A percentile compares a stretch with the other conserved stretches of the same genome.
Conservation (phyloP, 1,140 invertebrate species). For the Charaxes varanes region DNA sequence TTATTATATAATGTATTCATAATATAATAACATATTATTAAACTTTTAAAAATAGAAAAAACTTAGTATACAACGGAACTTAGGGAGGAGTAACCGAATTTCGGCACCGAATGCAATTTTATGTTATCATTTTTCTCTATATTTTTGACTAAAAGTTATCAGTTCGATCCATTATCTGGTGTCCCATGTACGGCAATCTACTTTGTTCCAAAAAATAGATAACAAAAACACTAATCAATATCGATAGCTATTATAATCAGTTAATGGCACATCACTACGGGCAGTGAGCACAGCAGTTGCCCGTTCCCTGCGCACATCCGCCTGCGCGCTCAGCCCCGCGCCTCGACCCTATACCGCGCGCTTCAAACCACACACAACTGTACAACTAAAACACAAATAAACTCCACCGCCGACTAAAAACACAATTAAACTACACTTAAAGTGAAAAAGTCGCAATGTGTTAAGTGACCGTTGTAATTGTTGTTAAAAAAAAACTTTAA, state of each 20-base stretch:
- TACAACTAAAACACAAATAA: neutral
- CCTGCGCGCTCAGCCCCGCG: constrained; percentile 50
- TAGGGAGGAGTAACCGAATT: too few relatives aligned
- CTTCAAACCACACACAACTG: constrained; percentile 11
- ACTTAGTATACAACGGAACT: too few relatives aligned
- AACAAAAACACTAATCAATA: constrained; percentile 20
- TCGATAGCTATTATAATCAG: constrained; percentile 26
- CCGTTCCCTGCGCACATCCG: constrained; percentile 63
- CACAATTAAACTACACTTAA: neutral
- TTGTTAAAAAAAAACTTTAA: too few relatives aligned
- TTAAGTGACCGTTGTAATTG: neutral
- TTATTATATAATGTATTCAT: too few relatives aligned
- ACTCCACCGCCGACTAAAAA: neutral
- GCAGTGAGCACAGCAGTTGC: constrained; percentile 53
- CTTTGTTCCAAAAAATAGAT: too few relatives aligned
- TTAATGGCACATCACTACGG: constrained; percentile 36
- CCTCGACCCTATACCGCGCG: constrained; percentile 19
- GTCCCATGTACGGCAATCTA: too few relatives aligned
- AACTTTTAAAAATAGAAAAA: too few relatives aligned
- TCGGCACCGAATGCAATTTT: too few relatives aligned
- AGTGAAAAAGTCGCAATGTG: neutral
- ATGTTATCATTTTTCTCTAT: too few relatives aligned
- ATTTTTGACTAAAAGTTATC: too few relatives aligned
- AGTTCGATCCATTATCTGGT: too few relatives aligned
- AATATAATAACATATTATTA: too few relatives aligned